These are phyloP conservation scores for Patella ulyssiponensis DNA, from an alignment of 2,888 invertebrate species.

Conservation along the genomic window DNA sequence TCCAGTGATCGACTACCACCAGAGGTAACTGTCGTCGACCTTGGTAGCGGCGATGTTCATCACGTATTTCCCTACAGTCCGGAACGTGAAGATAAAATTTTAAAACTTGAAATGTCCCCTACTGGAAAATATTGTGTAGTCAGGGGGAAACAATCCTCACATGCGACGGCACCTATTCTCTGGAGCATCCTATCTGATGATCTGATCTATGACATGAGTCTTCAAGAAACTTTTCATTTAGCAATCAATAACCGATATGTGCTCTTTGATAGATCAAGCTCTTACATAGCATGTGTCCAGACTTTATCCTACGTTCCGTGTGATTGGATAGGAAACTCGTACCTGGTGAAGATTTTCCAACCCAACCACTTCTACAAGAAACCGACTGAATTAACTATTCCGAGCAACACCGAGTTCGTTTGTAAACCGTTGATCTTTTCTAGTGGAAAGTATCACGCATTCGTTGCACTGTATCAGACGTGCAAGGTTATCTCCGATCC, in stretches of 20 bases:
- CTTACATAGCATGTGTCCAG: conserved; percentile 48
- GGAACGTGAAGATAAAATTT: conserved; percentile 41
- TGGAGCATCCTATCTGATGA: conserved; percentile 51
- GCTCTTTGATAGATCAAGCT: conserved; percentile 47
- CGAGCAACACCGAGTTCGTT: conserved; percentile 51
- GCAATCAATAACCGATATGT: conserved; percentile 41
- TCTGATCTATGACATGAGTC: conserved; percentile 41
- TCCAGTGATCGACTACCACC: conserved; percentile 43
- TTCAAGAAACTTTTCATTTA: conserved; percentile 10
- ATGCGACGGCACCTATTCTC: conserved; percentile 9
- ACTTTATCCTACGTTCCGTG: conserved; percentile 47
- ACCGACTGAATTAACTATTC: conserved; percentile 39
- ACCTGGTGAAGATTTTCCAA: conserved; percentile 47
- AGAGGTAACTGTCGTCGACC: conserved; percentile 60
- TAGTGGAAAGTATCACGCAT: conserved; percentile 33
- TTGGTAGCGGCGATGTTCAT: conserved; percentile 46
- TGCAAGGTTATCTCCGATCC: conserved; percentile 25
- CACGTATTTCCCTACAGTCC: conserved; percentile 54
- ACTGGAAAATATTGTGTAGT: conserved; percentile 53
- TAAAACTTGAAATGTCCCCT: conserved; percentile 50
- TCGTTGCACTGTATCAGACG: conserved; percentile 48
- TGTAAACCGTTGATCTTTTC: conserved; percentile 43
- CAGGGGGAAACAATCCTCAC: conserved; percentile 35
- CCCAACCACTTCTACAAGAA: conserved; percentile 40
- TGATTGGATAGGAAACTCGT: conserved; percentile 54